phyloP scores from a whole-genome alignment of 1,140 invertebrate genomes.

The Ceratina australensis region DNA sequence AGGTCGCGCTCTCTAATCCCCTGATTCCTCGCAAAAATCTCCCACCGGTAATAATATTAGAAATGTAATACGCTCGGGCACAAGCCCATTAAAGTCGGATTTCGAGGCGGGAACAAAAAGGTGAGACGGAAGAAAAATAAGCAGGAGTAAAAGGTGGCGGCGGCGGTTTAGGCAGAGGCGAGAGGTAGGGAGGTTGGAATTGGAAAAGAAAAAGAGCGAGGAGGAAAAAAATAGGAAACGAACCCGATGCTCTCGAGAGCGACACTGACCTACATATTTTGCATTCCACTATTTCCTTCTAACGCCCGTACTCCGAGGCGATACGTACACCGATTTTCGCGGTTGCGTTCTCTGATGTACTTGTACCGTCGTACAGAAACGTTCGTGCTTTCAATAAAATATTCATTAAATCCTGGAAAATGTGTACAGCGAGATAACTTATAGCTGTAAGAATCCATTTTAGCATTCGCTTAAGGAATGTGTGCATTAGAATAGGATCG shows the following conservation, averaged over 20 bases:
- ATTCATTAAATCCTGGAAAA: no score
- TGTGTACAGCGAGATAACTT: no score
- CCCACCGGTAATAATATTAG: conserved; percentile 38
- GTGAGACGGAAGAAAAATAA: neutral
- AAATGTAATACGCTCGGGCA: conserved; percentile 21
- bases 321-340: conserved; percentile 21
- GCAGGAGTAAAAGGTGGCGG: neutral
- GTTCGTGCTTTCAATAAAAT: no score
- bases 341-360: neutral
- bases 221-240: conserved; percentile 25
- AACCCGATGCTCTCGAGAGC: conserved; percentile 34
- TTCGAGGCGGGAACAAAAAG: conserved; percentile 3
- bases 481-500: no score
- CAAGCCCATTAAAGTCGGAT: conserved; percentile 45
- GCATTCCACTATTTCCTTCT: conserved; percentile 26
- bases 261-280: conserved; percentile 54
- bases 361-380: no score
- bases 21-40: conserved; percentile 6
- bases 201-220: neutral
- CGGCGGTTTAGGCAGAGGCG: neutral
- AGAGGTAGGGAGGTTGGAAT: neutral
- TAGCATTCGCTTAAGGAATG: no score
- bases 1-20: neutral
- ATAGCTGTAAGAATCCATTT: no score
- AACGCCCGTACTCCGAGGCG: conserved; percentile 3